These are phyloP conservation scores for Gorsachius magnificus DNA, from an alignment of 2,797 vertebrate genomes.

Conservation along the genomic window DNA sequence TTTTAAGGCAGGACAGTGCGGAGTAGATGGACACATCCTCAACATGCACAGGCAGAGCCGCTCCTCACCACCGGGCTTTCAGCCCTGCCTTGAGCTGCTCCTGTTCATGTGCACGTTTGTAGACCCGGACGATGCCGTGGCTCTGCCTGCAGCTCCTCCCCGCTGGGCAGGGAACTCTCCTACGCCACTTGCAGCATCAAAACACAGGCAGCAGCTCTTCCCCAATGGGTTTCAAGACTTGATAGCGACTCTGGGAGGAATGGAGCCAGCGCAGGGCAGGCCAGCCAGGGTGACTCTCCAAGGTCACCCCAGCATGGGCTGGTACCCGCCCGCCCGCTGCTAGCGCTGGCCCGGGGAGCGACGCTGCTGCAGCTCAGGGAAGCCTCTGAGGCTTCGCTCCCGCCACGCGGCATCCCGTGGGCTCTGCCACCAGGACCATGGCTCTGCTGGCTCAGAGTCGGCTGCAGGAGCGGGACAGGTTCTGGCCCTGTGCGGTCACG, in stretches of 20 bases:
- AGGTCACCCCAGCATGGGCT: background rate
- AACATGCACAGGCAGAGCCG: accelerated
- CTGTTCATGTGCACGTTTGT: background rate
- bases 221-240: background rate
- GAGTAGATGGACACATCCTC: background rate
- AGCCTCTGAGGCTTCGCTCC: background rate
- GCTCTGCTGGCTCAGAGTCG: background rate
- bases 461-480: background rate
- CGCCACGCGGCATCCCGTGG: accelerated
- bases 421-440: accelerated
- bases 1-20: background rate
- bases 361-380: background rate
- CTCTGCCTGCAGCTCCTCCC: slow-evolving; percentile 59
- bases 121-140: background rate
- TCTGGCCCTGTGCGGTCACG: accelerated
- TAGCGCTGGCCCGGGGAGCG: background rate
- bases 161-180: slow-evolving; percentile 50
- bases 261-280: background rate
- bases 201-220: slow-evolving; percentile 21
- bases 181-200: slow-evolving; percentile 38
- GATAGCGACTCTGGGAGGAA: background rate
- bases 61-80: background rate
- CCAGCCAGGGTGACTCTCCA: slow-evolving; percentile 35
- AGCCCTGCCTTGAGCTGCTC: background rate
- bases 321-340: background rate